A percentile compares a stretch with the other conserved stretches of the same genome.
Evolutionary conservation across 2,113 vertebrate genomes (phyloP).

Genomic region (Boulengeromyrus knoepffleri): DNA sequence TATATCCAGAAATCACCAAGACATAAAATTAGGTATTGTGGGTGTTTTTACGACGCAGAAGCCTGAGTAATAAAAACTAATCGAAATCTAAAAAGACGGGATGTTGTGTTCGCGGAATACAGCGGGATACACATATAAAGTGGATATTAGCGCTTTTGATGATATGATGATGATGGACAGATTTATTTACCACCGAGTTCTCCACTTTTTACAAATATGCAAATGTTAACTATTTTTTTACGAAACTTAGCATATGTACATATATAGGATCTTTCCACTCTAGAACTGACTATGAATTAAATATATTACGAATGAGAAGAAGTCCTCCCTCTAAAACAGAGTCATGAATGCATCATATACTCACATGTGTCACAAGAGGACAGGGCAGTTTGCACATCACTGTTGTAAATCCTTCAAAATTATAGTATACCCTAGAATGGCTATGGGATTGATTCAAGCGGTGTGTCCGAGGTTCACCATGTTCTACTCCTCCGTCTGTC

Average conservation of each 20-base stretch:
- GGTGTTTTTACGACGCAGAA: not conserved
- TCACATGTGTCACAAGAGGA: conserved; percentile 9
- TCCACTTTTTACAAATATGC: not conserved
- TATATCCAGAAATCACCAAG: not conserved
- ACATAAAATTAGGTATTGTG: not conserved
- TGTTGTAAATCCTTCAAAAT: conserved; percentile 3
- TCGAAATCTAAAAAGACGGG: not conserved
- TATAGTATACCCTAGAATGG: not conserved
- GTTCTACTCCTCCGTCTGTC: not conserved
- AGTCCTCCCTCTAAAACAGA: not conserved
- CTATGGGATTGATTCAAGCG: not conserved
- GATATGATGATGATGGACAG: not conserved
- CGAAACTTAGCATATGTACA: not conserved
- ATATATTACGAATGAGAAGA: not conserved
- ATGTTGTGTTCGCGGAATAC: not conserved
- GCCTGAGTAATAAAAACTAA: not conserved
- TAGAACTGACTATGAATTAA: not conserved
- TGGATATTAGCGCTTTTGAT: not conserved
- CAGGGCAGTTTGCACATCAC: conserved; percentile 10
- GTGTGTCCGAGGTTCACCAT: not conserved
- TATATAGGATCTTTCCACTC: not conserved
- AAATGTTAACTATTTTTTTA: not conserved
- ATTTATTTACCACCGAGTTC: not conserved
- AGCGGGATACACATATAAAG: not conserved
- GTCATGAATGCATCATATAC: conserved; percentile 8